Evolutionary conservation across 2,888 invertebrate species (phyloP).

Genomic region (Eupithecia subfuscata): DNA sequence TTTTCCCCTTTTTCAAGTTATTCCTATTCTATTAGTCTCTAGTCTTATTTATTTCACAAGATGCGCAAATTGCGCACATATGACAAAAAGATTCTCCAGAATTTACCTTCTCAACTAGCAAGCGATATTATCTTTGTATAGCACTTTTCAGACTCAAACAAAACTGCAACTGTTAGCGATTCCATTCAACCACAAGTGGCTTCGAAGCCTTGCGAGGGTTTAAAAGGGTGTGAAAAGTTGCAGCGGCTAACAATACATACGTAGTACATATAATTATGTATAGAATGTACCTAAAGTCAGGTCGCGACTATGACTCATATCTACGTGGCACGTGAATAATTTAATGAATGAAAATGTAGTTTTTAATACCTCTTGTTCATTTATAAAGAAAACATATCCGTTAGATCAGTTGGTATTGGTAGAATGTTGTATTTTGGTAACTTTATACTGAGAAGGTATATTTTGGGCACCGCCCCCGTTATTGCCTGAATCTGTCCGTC

Average conservation of each 20-base stretch:
- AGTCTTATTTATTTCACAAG: background rate
- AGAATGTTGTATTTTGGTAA: background rate
- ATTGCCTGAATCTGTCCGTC: background rate
- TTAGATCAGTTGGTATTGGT: background rate
- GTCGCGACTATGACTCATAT: background rate
- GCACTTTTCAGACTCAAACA: conserved; percentile 1
- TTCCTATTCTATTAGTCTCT: no score
- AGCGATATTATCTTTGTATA: background rate
- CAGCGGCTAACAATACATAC: conserved; percentile 8
- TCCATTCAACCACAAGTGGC: conserved; percentile 16
- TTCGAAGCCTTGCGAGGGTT: conserved; percentile 12
- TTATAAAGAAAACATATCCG: background rate
- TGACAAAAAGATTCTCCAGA: background rate
- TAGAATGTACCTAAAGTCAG: background rate
- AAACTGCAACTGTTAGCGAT: conserved; percentile 7
- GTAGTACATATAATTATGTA: background rate
- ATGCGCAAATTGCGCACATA: background rate
- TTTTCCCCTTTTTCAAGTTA: no score
- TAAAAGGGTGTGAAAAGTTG: conserved; percentile 30
- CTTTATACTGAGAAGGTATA: background rate
- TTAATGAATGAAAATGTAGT: background rate
- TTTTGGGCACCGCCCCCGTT: conserved; percentile 5
- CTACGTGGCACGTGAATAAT: background rate
- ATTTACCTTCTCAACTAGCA: background rate
- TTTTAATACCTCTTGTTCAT: background rate